A percentile compares a stretch with the other conserved stretches of the same genome.
phyloP scores from a whole-genome alignment of 2,113 vertebrate genomes.

The Serinus canaria region DNA sequence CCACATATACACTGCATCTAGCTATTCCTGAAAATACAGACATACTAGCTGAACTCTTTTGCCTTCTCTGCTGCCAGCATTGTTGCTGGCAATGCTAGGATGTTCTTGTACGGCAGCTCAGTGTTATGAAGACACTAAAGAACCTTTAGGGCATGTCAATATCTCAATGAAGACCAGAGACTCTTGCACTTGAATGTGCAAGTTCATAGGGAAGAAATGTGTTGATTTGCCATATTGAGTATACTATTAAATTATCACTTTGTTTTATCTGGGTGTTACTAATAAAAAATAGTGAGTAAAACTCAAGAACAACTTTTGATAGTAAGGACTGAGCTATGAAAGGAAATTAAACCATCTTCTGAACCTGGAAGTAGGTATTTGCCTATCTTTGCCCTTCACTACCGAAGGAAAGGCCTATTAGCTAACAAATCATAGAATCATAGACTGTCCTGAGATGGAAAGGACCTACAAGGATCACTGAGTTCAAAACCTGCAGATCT shows the following conservation, averaged over 20 bases:
- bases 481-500: neutral
- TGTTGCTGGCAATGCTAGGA: neutral
- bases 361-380: neutral
- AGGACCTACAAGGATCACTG: neutral
- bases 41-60: neutral
- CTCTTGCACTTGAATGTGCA: rapidly evolving
- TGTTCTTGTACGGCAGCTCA: neutral
- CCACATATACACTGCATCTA: neutral
- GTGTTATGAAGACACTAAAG: rapidly evolving
- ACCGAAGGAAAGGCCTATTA: neutral
- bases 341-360: neutral
- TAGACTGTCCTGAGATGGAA: neutral
- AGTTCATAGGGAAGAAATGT: neutral
- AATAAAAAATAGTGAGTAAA: neutral
- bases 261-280: neutral
- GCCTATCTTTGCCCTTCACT: neutral
- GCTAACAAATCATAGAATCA: neutral
- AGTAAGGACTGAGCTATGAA: neutral
- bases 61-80: neutral
- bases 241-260: neutral
- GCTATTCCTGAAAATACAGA: neutral
- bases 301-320: neutral
- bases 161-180: neutral
- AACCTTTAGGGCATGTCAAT: neutral
- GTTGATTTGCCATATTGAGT: neutral